Percentiles rank a stretch among this genome's conserved stretches.
Evolutionary conservation across 2,797 vertebrate genomes (phyloP).

Genomic region (Gallirallus australis): DNA sequence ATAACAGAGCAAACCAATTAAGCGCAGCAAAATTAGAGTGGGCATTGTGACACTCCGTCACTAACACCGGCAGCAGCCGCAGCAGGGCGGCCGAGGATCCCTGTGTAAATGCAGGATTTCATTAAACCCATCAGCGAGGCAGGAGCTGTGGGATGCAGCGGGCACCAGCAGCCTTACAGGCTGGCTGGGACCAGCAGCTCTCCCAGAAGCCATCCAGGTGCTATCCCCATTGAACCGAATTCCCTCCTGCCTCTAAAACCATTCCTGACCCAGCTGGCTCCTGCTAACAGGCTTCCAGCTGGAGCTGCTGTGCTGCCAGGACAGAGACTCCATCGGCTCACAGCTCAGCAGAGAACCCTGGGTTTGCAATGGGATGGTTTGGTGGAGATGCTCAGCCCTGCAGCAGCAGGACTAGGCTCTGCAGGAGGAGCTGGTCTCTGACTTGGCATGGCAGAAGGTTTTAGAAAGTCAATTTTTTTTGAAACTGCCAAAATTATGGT

Average conservation of each 20-base stretch:
- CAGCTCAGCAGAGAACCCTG: background rate
- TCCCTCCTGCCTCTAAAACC: background rate
- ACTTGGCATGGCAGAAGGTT: background rate
- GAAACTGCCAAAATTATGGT: background rate
- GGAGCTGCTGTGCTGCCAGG: background rate
- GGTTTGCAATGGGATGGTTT: background rate
- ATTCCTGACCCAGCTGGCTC: background rate
- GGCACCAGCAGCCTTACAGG: fast-evolving
- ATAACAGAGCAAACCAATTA: constrained; percentile 38
- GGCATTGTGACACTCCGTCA: background rate
- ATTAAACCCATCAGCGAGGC: fast-evolving
- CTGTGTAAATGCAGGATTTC: background rate
- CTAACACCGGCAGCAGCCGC: background rate
- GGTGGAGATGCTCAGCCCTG: background rate
- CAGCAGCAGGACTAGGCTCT: background rate
- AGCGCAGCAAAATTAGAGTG: background rate
- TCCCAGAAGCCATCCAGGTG: background rate
- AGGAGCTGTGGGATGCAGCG: fast-evolving
- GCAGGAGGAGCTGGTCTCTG: fast-evolving
- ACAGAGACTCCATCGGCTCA: fast-evolving
- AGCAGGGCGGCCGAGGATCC: background rate
- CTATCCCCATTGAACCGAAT: background rate
- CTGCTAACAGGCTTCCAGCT: background rate
- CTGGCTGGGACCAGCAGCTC: background rate
- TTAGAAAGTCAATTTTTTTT: background rate